phyloP scores from a whole-genome alignment of 2,888 invertebrate species.

The Nephrotoma guestfalica region DNA sequence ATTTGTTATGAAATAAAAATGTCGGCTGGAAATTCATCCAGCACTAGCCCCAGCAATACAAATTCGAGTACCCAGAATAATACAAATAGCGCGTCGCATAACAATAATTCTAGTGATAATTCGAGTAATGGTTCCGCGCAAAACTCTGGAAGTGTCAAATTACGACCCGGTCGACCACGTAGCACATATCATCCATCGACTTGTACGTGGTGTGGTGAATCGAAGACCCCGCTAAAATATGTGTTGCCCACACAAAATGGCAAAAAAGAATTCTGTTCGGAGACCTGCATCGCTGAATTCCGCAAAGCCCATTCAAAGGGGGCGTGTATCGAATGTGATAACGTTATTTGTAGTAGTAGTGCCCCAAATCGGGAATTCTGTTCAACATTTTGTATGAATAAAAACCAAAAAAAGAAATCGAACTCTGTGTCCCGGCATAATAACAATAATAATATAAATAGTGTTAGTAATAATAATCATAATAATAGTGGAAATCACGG shows the following conservation, averaged over 20 bases:
- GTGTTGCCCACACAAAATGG: slow-evolving; percentile 76
- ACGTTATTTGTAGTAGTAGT: slow-evolving; percentile 58
- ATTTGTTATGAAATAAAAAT: slow-evolving; percentile 1
- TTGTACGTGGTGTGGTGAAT: slow-evolving; percentile 80
- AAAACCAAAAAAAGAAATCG: slow-evolving; percentile 64
- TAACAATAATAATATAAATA: slow-evolving; percentile 4
- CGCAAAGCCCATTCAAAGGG: slow-evolving; percentile 79
- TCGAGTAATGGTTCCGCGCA: neutral
- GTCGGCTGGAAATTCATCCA: neutral
- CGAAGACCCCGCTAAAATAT: slow-evolving; percentile 68
- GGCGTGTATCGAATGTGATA: slow-evolving; percentile 76
- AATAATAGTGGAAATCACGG: slow-evolving; percentile 7
- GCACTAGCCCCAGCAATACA: neutral
- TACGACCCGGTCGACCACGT: neutral
- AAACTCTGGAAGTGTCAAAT: neutral
- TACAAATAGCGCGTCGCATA: neutral
- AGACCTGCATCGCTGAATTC: slow-evolving; percentile 76
- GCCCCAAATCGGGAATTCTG: slow-evolving; percentile 71
- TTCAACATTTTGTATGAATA: slow-evolving; percentile 68
- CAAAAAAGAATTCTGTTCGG: slow-evolving; percentile 86
- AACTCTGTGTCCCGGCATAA: slow-evolving; percentile 28
- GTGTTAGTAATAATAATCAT: slow-evolving; percentile 8
- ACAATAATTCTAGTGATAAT: neutral
- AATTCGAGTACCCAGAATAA: neutral
- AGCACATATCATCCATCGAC: slow-evolving; percentile 43